These are phyloP conservation scores for Toxotes jaculatrix DNA, from an alignment of 2,113 vertebrate species.

Conservation along the genomic window DNA sequence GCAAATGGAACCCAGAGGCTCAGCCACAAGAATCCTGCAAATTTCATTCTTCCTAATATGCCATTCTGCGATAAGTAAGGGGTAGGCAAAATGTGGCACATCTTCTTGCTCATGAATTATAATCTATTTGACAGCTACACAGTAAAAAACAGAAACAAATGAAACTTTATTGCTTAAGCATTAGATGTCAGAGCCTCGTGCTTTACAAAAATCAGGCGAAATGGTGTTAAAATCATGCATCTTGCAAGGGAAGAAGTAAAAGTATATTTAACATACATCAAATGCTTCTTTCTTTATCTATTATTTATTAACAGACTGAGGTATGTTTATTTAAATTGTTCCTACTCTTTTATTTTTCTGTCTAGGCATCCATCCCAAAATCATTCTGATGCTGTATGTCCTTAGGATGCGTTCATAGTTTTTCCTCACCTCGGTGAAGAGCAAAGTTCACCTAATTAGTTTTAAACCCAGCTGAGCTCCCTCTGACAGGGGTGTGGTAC, in stretches of 20 bases:
- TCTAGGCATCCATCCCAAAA: neutral
- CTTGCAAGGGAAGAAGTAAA: conserved; percentile 2
- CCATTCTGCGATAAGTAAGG: conserved; percentile 56
- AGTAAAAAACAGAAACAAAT: conserved; percentile 47
- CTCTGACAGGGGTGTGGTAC: conserved; percentile 59
- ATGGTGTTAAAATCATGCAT: neutral
- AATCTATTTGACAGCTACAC: conserved; percentile 70
- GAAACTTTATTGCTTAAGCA: conserved; percentile 49
- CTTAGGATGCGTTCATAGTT: neutral
- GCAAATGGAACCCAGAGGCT: conserved; percentile 61
- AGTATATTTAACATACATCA: conserved; percentile 19
- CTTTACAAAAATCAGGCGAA: conserved; percentile 59
- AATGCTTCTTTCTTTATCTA: conserved; percentile 20
- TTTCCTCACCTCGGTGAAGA: conserved; percentile 40
- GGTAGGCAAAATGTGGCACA: conserved; percentile 56
- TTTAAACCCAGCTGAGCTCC: conserved; percentile 71
- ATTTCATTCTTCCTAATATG: conserved; percentile 60
- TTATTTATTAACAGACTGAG: conserved; percentile 20
- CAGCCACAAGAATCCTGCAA: conserved; percentile 51
- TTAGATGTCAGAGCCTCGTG: conserved; percentile 33
- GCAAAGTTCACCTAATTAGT: conserved; percentile 74
- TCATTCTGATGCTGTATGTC: conserved; percentile 6
- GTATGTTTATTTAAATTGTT: conserved; percentile 26
- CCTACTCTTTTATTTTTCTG: neutral
- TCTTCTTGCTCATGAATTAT: conserved; percentile 70